Percentiles rank a stretch among this genome's conserved stretches.
These are phyloP conservation scores for Sinocyclocheilus maitianheensis DNA, from an alignment of 2,113 vertebrate species.

Conservation along the genomic window DNA sequence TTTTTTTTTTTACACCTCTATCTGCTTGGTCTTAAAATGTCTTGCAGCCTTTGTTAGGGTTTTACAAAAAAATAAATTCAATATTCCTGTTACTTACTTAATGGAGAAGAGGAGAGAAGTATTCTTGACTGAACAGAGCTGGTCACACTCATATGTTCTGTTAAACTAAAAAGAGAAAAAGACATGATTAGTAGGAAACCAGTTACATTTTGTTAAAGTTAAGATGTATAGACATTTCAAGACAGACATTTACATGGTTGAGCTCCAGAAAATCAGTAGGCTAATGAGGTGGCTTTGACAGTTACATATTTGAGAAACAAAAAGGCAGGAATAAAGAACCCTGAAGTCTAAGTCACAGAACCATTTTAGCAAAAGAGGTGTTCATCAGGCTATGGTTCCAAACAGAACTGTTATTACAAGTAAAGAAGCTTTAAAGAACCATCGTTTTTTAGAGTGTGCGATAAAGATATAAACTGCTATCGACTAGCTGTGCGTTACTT, in stretches of 20 bases:
- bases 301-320: neutral
- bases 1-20: too few relatives aligned
- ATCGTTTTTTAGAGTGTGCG: conserved; percentile 41
- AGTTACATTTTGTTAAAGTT: neutral
- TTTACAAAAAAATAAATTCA: neutral
- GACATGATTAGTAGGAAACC: neutral
- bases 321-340: neutral
- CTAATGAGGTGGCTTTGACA: too few relatives aligned
- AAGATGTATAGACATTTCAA: neutral
- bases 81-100: neutral
- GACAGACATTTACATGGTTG: neutral
- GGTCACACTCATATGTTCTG: too few relatives aligned
- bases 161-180: neutral
- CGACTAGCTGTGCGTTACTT: neutral
- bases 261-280: neutral
- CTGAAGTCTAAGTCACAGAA: neutral
- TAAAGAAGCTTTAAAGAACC: too few relatives aligned
- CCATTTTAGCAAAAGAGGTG: neutral
- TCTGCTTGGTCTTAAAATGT: too few relatives aligned
- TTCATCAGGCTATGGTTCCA: too few relatives aligned
- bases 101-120: neutral
- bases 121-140: neutral
- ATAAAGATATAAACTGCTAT: conserved; percentile 44
- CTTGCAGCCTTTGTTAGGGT: too few relatives aligned
- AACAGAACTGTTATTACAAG: neutral